Base-by-base conservation (phyloP, 2,888 invertebrate species). In the Mycogona germanica region DNA sequence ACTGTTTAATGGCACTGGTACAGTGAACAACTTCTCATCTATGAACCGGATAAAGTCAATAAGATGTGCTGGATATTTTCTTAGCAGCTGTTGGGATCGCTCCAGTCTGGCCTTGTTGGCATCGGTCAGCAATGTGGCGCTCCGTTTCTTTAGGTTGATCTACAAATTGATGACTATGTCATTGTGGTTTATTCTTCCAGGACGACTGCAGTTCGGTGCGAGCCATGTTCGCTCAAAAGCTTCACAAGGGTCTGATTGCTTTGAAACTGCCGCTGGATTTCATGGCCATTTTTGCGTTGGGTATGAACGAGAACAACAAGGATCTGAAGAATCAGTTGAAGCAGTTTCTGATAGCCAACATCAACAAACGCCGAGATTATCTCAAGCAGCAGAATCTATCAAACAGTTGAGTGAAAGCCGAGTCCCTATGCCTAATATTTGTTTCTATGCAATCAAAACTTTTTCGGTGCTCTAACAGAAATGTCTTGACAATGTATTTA, bases 281-380 rank as follows among this genome's bases (percentile, higher is more conserved):
- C 73, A 89, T 96, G 91, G 88, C 91, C 19, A 87, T 88, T 71
- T 93, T 96, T 72, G 87, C 86, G 32, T 73, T 96, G 54, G 87
- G 84, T 30, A 95, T 93, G 0, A 80, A 85, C 59, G 95, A 96
- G 72, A 80, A 83, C 7, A 87, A 92, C 64, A 80, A 83, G 57
- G 82, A 85, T 66, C 73, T 85, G 40, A 80, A 49, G 50, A 59
- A 59, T 28, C 64, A 65, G 55, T 64, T 72, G 47, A 70, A 84
- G 56, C 83, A 84, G 65, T 88, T 82, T 72, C 87, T 95, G 79
- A 76, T 84, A 60, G 80, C 84, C 1, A 95, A 95, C 70, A 88
- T 97, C 23, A 78, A 76, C 62, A 85, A 86, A 69, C 77, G 92
- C 61, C 75, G 93, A 60, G 96, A 96, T 70, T 95, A 91, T 70